Percentiles rank a stretch among this genome's conserved stretches.
phyloP scores from a whole-genome alignment of 2,797 vertebrate genomes.

The Halcyon smyrnensis region DNA sequence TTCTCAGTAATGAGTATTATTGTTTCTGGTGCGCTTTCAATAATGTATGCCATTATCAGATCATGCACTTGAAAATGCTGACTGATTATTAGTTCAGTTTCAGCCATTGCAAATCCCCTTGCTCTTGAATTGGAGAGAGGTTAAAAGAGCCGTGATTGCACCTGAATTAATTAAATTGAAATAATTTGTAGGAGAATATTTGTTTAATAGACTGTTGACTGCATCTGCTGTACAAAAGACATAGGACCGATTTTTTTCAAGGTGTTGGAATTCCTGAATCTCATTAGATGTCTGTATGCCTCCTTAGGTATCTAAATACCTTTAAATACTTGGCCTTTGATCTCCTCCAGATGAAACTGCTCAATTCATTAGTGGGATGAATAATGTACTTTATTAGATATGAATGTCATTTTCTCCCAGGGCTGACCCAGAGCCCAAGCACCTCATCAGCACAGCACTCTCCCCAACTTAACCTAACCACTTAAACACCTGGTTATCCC shows the following conservation, averaged over 20 bases:
- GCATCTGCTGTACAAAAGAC: not conserved
- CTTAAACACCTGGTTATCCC: not conserved
- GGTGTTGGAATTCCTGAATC: not conserved
- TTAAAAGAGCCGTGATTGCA: slow-evolving; percentile 51
- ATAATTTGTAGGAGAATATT: slow-evolving; percentile 25
- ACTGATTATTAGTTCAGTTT: slow-evolving; percentile 35
- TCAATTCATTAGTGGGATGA: slow-evolving; percentile 22
- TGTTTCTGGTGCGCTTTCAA: slow-evolving; percentile 8
- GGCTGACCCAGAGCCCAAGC: not conserved
- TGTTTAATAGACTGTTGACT: slow-evolving; percentile 5
- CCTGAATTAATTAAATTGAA: slow-evolving; percentile 68
- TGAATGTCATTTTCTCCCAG: slow-evolving; percentile 1
- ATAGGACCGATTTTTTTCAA: not conserved
- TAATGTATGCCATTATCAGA: not conserved
- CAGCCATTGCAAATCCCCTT: slow-evolving; percentile 15
- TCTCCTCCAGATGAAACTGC: not conserved
- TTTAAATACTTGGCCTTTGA: slow-evolving; percentile 39
- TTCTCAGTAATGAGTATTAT: slow-evolving; percentile 13
- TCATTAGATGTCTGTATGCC: not conserved
- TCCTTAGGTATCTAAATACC: not conserved
- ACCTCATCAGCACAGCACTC: not conserved
- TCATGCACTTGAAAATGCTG: slow-evolving; percentile 4
- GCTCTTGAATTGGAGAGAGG: slow-evolving; percentile 45
- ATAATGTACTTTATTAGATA: slow-evolving; percentile 14
- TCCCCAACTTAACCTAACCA: not conserved